Evolutionary conservation across 2,797 vertebrate species (phyloP).

Genomic region (Nyctibius grandis): DNA sequence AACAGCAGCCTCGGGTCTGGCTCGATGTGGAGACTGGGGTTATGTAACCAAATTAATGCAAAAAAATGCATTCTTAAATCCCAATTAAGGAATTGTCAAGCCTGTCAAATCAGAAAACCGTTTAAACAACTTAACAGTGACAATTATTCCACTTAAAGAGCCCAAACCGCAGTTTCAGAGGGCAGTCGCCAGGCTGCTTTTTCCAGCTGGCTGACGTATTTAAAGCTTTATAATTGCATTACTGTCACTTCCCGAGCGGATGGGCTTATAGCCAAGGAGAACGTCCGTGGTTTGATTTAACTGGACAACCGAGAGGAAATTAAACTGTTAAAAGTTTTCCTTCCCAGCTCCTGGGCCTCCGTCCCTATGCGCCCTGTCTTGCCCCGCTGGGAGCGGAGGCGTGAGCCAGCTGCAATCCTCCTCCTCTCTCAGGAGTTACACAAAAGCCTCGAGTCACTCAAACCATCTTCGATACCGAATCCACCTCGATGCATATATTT

Average conservation of each 20-base stretch:
- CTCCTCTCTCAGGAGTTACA: neutral
- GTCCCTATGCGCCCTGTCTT: too few species aligned
- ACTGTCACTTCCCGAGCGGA: neutral
- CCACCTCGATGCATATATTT: neutral
- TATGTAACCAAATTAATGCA: too few species aligned
- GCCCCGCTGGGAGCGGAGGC: too few species aligned
- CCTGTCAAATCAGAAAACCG: neutral
- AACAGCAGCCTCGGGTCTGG: neutral
- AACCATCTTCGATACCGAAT: neutral
- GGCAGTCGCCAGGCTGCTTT: neutral
- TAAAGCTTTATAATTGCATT: neutral
- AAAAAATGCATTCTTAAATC: neutral
- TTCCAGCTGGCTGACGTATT: neutral
- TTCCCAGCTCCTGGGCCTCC: too few species aligned
- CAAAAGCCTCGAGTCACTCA: neutral
- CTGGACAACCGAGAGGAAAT: neutral
- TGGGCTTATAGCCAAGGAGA: neutral
- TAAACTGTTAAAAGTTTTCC: neutral
- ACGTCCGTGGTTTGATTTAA: neutral
- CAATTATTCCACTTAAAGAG: neutral
- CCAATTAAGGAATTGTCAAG: neutral
- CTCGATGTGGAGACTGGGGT: neutral
- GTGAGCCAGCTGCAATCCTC: neutral
- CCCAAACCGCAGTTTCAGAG: accelerated
- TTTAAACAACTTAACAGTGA: neutral